Conservation (phyloP, 2,797 vertebrate genomes). For the Chelonia mydas region DNA sequence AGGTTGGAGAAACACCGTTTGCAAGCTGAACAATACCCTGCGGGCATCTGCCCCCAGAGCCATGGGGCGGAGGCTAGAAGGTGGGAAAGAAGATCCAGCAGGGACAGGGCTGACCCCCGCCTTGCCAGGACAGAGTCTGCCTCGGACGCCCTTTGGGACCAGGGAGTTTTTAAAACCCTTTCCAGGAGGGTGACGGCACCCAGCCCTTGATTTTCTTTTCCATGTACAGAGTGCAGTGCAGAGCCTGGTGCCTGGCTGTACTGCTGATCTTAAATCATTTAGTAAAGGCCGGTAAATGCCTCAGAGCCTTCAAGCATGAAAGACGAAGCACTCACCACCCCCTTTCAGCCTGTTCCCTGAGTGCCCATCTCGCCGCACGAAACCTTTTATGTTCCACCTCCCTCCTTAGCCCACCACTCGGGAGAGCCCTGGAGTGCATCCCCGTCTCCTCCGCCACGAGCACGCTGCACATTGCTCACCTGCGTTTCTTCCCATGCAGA, state of each 20-base stretch:
- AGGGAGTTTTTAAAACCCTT: neutral
- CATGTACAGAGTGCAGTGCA: neutral
- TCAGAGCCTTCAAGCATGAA: conserved; percentile 71
- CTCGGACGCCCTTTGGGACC: too few relatives aligned
- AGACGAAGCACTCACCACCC: conserved; percentile 69
- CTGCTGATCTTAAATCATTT: conserved; percentile 50
- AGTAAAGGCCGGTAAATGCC: conserved; percentile 65
- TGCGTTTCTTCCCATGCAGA: neutral
- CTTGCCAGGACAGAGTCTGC: neutral
- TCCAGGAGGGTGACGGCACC: neutral
- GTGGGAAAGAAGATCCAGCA: neutral
- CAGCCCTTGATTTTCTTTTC: neutral
- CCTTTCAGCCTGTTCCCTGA: conserved; percentile 67
- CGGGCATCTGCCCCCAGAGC: neutral
- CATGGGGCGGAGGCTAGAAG: too few relatives aligned
- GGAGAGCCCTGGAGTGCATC: conserved; percentile 15
- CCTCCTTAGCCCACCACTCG: neutral
- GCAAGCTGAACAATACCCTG: too few relatives aligned
- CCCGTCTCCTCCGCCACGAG: neutral
- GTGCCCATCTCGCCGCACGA: conserved; percentile 63
- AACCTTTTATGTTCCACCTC: conserved; percentile 65
- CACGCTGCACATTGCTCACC: conserved; percentile 38
- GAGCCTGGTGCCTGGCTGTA: conserved; percentile 6
- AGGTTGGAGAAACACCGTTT: neutral
- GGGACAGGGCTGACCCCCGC: neutral